Evolutionary conservation across 2,888 invertebrate species (phyloP), one percentile per base, ranked within the genome.

Genomic region (Pollenia angustigena): DNA sequence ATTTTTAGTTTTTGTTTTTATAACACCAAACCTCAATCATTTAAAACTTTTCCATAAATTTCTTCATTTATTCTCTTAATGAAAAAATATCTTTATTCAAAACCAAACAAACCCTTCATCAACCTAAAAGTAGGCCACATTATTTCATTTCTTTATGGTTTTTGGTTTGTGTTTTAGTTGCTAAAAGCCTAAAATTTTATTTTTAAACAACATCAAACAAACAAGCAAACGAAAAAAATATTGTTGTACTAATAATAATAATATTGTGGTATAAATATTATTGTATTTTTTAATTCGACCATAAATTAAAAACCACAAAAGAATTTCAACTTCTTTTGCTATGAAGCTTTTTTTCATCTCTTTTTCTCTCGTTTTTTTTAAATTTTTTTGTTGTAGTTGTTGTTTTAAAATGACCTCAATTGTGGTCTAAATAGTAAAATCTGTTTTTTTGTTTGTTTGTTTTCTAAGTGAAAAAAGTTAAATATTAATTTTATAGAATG

Each of bases 241-340:
- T 14, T 14, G 23, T 71, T 18, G 44, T 71, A 42, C 50, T 75
- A 62, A 64, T 42, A 68, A 68, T 42, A 68, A 68, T 69, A 79
- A 58, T 58, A 58, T 79, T 68, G 68, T 58, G 68, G 58, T 18
- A 69, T n/a, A 58, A 78, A 79, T 50, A 58, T 71, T 62, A 72
- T 80, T 72, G 62, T 80, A 46, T 46, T 64, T 80, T 71, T 71
- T 71, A 64, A 62, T 54, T 80, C 71, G 71, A 72, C 60, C 62
- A 80, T 64, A 46, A 80, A 60, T 79, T 60, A 52, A 54, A 69
- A 71, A 32, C 71, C 71, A 69, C 60, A 71, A 79, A 80, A 54
- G 68, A 80, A 71, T 62, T 71, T 8, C 32, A 80, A 71, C 62
- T 71, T 7, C 32, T 71, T 62, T 72, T 46, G 0, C 56, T 32